phyloP scores from a whole-genome alignment of 2,113 vertebrate genomes.

The Hylia prasina region DNA sequence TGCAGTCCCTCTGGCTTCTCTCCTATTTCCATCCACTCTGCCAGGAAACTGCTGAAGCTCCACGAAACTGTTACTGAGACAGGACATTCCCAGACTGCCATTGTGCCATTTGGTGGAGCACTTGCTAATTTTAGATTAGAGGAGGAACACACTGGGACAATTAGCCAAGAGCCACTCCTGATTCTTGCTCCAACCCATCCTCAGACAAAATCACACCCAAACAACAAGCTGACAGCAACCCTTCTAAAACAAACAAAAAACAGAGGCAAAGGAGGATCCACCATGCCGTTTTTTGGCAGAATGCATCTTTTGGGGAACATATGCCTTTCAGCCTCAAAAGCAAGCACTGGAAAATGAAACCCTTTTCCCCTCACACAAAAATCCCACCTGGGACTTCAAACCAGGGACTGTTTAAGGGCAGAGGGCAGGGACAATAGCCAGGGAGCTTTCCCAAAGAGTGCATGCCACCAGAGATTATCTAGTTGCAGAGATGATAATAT shows the following conservation, averaged over 20 bases:
- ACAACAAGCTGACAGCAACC: not conserved
- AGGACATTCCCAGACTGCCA: slow-evolving; percentile 79
- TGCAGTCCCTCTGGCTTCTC: slow-evolving; percentile 79
- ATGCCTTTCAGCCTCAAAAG: not conserved
- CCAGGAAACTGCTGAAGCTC: slow-evolving; percentile 72
- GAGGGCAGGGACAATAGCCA: not conserved
- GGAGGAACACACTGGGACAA: slow-evolving; percentile 47
- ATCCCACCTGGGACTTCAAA: not conserved
- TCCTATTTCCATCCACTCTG: slow-evolving; percentile 79
- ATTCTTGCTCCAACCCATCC: slow-evolving; percentile 26
- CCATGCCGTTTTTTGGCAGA: not conserved
- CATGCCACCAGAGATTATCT: not conserved
- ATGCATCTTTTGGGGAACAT: not conserved
- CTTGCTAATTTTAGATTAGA: slow-evolving; percentile 75
- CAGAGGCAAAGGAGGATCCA: not conserved
- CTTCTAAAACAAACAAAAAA: not conserved
- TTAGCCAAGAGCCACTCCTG: slow-evolving; percentile 50
- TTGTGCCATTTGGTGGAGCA: slow-evolving; percentile 58
- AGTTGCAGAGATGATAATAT: not conserved
- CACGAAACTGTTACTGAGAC: slow-evolving; percentile 71
- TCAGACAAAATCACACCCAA: slow-evolving; percentile 50
- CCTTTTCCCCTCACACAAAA: not conserved
- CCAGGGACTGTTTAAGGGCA: not conserved
- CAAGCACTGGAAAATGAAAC: not conserved
- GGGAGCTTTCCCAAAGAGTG: not conserved